These are phyloP conservation scores for Stomatorhinus ivindoensis DNA, from an alignment of 2,113 vertebrate genomes.

Conservation along the genomic window DNA sequence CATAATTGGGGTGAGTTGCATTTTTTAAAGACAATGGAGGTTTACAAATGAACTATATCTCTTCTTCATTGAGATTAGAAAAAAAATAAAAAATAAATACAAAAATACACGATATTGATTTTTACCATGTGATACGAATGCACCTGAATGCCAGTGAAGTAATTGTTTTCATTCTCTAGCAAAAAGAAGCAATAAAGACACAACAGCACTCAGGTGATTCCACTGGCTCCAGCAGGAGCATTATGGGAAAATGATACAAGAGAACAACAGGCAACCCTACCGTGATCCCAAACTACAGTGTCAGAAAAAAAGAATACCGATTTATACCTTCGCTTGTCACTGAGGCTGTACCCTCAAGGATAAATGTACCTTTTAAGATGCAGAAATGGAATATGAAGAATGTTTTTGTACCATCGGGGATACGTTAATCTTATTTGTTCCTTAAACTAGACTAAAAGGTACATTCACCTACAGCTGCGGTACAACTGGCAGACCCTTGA, in stretches of 20 bases:
- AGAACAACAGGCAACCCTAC: constrained; percentile 9
- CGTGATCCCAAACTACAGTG: neutral
- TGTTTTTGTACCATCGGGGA: too few relatives aligned
- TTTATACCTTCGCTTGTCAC: too few relatives aligned
- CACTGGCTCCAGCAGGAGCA: neutral
- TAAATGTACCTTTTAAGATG: too few relatives aligned
- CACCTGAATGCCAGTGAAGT: neutral
- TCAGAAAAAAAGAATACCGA: too few relatives aligned
- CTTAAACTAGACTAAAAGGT: too few relatives aligned
- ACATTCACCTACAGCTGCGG: too few relatives aligned
- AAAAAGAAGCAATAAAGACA: constrained; percentile 1
- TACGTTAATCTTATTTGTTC: too few relatives aligned
- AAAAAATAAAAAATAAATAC: neutral
- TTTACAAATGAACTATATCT: neutral
- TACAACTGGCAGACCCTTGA: too few relatives aligned
- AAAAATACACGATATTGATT: neutral
- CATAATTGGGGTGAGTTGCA: neutral
- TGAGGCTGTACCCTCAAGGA: too few relatives aligned
- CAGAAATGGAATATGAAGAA: too few relatives aligned
- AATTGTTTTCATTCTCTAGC: neutral
- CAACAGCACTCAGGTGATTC: constrained; percentile 19
- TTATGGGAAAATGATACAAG: constrained; percentile 12
- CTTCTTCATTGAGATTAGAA: neutral
- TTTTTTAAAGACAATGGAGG: neutral
- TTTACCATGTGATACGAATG: neutral